These are phyloP conservation scores for western clawed frog (Xenopus tropicalis) DNA, from an alignment of 2,113 vertebrate genomes.

Conservation along the genomic window UCB_Xtro_10.0 CM004444.2:90839501-90840000, in stretches of 20 bases:
- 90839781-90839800: not conserved
- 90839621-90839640: constrained; percentile 24
- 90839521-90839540: not conserved
- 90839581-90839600: constrained; percentile 8
- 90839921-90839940: constrained; percentile 68
- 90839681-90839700: constrained; percentile 38
- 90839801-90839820: not conserved
- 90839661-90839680: constrained; percentile 36
- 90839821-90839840: not conserved
- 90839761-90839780: not conserved
- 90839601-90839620: constrained; percentile 11
- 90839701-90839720: constrained; percentile 32
- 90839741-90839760: constrained; percentile 11
- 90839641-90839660: constrained; percentile 22
- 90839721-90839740: constrained; percentile 32
- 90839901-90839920: constrained; percentile 69
- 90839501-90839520: not conserved
- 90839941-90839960: constrained; percentile 28
- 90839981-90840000: too few relatives aligned
- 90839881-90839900: constrained; percentile 70
- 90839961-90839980: accelerated
- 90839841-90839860: not conserved
- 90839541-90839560: constrained; percentile 8
- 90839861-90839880: accelerated
- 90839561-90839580: constrained; percentile 5